These are phyloP conservation scores for Gymnocephalus cernua DNA, from an alignment of 2,113 vertebrate genomes.

Conservation along the genomic window DNA sequence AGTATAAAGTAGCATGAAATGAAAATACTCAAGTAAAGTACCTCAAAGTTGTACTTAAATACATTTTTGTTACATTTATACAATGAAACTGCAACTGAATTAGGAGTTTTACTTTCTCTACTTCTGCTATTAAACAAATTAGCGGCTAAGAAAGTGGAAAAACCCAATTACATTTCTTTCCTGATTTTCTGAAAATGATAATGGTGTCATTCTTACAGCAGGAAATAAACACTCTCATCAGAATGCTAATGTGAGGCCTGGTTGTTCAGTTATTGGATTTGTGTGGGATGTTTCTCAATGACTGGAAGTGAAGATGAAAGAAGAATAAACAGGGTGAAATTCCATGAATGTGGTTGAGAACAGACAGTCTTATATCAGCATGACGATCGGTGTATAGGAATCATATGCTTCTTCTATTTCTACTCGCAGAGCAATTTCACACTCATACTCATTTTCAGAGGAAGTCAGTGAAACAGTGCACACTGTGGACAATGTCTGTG, in stretches of 20 bases:
- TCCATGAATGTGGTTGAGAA: constrained; percentile 50
- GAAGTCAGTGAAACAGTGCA: constrained; percentile 18
- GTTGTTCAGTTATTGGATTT: constrained; percentile 78
- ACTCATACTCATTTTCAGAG: constrained; percentile 37
- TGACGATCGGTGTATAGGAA: constrained; percentile 19
- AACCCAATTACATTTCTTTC: constrained; percentile 46
- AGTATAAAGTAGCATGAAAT: background rate
- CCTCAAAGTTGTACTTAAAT: background rate
- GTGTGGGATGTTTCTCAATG: constrained; percentile 65
- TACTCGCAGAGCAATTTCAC: constrained; percentile 27
- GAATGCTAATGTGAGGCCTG: constrained; percentile 53
- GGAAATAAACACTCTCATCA: constrained; percentile 54
- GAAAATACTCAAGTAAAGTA: background rate
- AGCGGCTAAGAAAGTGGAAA: constrained; percentile 39
- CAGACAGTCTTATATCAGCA: constrained; percentile 44
- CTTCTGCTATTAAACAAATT: constrained; percentile 2
- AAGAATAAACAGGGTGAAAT: constrained; percentile 57
- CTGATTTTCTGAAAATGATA: constrained; percentile 56
- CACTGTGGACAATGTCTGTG: background rate
- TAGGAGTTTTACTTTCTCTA: background rate
- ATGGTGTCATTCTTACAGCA: constrained; percentile 72
- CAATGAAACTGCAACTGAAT: background rate
- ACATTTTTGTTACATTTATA: background rate
- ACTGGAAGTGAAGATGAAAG: constrained; percentile 73
- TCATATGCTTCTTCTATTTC: constrained; percentile 33